These are phyloP conservation scores for Rotaria sp. DNA, from an alignment of 2,888 invertebrate genomes.

Conservation along the genomic window DNA sequence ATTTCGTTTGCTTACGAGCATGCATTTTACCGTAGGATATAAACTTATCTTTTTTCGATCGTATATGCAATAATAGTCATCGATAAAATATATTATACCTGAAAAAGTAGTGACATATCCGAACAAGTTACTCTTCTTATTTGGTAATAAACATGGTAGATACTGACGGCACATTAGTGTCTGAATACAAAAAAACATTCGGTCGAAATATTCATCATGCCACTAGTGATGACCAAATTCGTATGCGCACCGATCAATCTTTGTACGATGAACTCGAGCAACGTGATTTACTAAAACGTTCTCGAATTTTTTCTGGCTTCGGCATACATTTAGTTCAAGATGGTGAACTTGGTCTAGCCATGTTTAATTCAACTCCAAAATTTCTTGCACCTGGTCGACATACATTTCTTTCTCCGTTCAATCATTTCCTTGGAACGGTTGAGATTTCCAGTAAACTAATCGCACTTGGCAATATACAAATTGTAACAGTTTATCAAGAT, in stretches of 20 bases:
- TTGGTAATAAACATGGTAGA: no score
- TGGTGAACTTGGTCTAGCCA: background rate
- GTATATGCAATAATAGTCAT: no score
- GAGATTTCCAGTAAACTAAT: background rate
- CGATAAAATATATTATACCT: no score
- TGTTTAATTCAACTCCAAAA: background rate
- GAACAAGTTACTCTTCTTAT: no score
- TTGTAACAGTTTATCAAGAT: background rate
- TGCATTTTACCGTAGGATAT: no score
- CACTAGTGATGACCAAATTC: background rate
- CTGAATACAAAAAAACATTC: conserved; percentile 11
- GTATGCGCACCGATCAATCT: background rate
- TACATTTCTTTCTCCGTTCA: background rate
- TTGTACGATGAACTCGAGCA: background rate
- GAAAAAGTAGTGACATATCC: no score
- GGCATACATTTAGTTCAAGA: background rate
- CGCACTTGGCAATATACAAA: background rate
- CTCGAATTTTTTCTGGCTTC: background rate
- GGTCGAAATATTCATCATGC: background rate
- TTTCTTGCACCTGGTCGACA: background rate
- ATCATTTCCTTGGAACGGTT: background rate
- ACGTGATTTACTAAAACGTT: background rate
- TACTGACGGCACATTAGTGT: background rate
- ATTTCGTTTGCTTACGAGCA: no score
- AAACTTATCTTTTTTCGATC: no score